Base-by-base conservation (phyloP, 2,797 vertebrate genomes). In the Mallotus villosus region DNA sequence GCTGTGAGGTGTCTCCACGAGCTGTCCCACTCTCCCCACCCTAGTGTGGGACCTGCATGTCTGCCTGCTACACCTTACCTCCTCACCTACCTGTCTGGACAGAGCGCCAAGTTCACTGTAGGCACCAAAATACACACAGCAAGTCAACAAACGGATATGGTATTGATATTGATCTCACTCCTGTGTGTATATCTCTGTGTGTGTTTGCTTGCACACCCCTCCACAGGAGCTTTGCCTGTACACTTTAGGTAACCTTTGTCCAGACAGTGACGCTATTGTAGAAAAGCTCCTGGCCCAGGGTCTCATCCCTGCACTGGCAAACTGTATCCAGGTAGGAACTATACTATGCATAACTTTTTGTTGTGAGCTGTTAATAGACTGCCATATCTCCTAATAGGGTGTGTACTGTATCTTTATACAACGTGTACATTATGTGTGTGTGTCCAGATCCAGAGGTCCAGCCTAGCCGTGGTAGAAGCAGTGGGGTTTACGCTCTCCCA, bases 161-260 rank as follows among this genome's bases (percentile, higher is more conserved):
- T 27, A 2, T 53, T 46, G 55, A 27, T 27, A 12, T 61, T 5
- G 3, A 8, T 37, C 0, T 24, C 5, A 71, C 0, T 59, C 32
- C 55, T 61, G 17, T 22, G 21, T 67, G 27, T 32, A 9, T 72
- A 21, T 59, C 29, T 65, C 1, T 14, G 69, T n/a, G 14, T 81
- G 29, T 74, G 16, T 72, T 63, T 46, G 41, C 34, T 37, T 46
- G 41, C 11, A 11, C 41, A 14, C 9, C 51, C 51, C 19, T 55
- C 19, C 81, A 77, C 90, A 99, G 98, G 97, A 98, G 85, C 86
- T 97, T 80, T 99, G 97, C 85, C 89, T 99, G 70, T 98, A 98
- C 88, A 97, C 96, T 0, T 86, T 99, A 72, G 98, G 97, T 58
- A 99, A 99, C 83, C 89, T 99, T 49, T 94, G 93, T 0, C 94